A percentile compares a stretch with the other conserved stretches of the same genome.
Conservation (phyloP, 2,888 invertebrate species). For the Mythimna impura region DNA sequence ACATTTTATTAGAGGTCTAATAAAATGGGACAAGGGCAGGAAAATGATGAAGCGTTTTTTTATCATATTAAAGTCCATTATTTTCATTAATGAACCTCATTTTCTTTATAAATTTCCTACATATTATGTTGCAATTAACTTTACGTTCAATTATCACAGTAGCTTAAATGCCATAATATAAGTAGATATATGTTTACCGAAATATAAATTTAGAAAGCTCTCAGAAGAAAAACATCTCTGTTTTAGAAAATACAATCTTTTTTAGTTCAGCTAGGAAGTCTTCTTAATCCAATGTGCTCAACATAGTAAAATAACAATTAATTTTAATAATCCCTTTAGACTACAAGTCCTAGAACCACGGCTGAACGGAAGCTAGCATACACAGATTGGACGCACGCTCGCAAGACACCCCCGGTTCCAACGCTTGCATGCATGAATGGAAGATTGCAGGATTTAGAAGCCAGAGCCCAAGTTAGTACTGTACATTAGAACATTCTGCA, state of each 20-base stretch:
- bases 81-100: too few relatives aligned
- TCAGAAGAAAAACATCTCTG: too few relatives aligned
- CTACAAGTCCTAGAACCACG: slow-evolving; percentile 15
- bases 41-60: too few relatives aligned
- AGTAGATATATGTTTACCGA: too few relatives aligned
- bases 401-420: slow-evolving; percentile 17
- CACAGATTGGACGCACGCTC: slow-evolving; percentile 44
- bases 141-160: too few relatives aligned
- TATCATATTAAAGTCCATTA: too few relatives aligned
- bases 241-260: too few relatives aligned
- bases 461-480: slow-evolving; percentile 15
- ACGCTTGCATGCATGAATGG: slow-evolving; percentile 23
- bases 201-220: too few relatives aligned
- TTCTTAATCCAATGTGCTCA: background rate
- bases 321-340: slow-evolving; percentile 20
- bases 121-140: too few relatives aligned
- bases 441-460: slow-evolving; percentile 49
- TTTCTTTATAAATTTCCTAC: too few relatives aligned
- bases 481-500: slow-evolving; percentile 50
- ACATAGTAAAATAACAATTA: slow-evolving; percentile 25
- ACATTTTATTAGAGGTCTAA: too few relatives aligned
- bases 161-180: background rate
- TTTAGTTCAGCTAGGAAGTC: background rate
- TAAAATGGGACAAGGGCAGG: too few relatives aligned
- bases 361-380: slow-evolving; percentile 20